Percentiles rank a stretch among this genome's conserved stretches.
Evolutionary conservation across 2,888 invertebrate species (phyloP).

Genomic region (Dilophus febrilis): DNA sequence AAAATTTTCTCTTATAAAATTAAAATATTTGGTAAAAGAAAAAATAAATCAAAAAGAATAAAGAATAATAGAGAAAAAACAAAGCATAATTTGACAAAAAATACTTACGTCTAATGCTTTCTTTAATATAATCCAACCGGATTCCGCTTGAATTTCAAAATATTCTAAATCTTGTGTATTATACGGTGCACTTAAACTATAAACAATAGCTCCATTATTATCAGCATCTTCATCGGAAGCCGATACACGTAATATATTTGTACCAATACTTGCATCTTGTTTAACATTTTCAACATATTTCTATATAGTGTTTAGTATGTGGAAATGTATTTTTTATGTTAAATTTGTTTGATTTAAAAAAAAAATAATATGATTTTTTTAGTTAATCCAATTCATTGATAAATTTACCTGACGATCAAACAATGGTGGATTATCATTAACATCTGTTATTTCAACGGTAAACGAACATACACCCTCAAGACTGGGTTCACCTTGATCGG

Average conservation of each 20-base stretch:
- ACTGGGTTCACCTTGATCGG: conserved; percentile 96
- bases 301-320: conserved; percentile 40
- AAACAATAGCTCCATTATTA: conserved; percentile 88
- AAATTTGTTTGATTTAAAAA: too few species aligned
- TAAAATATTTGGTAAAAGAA: too few species aligned
- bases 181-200: conserved; percentile 75
- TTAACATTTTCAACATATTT: conserved; percentile 95
- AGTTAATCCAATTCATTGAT: not conserved
- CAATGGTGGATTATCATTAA: conserved; percentile 90
- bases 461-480: conserved; percentile 97
- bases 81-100: conserved; percentile 9
- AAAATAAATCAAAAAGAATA: too few species aligned
- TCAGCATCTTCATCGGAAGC: conserved; percentile 96
- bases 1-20: too few species aligned
- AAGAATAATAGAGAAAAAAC: too few species aligned
- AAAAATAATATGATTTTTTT: not conserved
- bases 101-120: conserved; percentile 93
- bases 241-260: conserved; percentile 83
- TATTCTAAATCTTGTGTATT: conserved; percentile 83
- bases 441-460: conserved; percentile 83
- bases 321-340: too few species aligned
- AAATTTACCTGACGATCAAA: conserved; percentile 75
- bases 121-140: conserved; percentile 92
- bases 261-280: conserved; percentile 90
- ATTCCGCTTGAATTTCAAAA: conserved; percentile 91